Percentiles rank a stretch among this genome's conserved stretches.
Evolutionary conservation across 2,113 vertebrate genomes (phyloP).

Genomic region (Microtus oregoni): DNA sequence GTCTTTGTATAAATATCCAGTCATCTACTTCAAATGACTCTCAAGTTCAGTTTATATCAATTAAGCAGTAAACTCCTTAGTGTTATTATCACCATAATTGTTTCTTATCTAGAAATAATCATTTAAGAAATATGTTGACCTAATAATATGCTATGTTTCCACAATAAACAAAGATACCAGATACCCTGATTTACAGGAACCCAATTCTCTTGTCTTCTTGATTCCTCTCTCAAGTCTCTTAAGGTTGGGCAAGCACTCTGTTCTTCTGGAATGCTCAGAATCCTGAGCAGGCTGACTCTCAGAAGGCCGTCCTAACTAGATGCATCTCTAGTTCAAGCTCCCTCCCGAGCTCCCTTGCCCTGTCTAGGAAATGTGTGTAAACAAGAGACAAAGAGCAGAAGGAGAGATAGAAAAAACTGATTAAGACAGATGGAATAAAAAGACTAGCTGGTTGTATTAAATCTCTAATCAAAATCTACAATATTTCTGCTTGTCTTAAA

Average conservation of each 20-base stretch:
- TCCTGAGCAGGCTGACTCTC: not conserved
- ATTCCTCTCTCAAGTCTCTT: not conserved
- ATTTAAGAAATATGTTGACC: constrained; percentile 65
- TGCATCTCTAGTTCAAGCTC: not conserved
- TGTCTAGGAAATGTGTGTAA: no score
- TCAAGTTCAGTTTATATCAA: constrained; percentile 71
- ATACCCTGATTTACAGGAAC: not conserved
- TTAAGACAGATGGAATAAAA: not conserved
- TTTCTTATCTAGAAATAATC: constrained; percentile 75
- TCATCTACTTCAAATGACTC: constrained; percentile 13
- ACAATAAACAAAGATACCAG: not conserved
- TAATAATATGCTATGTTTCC: not conserved
- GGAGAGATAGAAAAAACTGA: not conserved
- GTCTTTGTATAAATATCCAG: not conserved
- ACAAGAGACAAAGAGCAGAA: fast-evolving
- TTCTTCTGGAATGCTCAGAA: not conserved
- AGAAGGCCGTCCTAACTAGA: no score
- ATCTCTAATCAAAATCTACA: not conserved
- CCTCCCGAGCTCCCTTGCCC: not conserved
- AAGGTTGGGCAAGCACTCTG: fast-evolving
- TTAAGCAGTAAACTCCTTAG: constrained; percentile 58
- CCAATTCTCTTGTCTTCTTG: not conserved
- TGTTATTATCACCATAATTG: constrained; percentile 37
- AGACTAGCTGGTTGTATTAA: not conserved
- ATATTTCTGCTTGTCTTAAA: not conserved